Evolutionary conservation across 2,113 vertebrate genomes (phyloP).

Genomic region (Mandrillus leucophaeus): DNA sequence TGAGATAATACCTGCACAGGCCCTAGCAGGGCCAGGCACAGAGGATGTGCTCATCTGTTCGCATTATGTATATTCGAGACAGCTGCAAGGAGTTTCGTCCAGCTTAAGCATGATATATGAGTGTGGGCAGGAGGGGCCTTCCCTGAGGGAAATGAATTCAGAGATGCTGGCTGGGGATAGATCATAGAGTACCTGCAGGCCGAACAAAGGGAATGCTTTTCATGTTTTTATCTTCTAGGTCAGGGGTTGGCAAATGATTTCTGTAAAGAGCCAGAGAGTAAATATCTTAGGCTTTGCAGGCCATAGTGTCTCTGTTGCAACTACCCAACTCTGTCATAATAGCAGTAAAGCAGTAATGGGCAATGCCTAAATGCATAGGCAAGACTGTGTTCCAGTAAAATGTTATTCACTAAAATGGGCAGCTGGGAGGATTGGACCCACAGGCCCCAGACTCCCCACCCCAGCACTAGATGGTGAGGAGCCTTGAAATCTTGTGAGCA

Average conservation of each 20-base stretch:
- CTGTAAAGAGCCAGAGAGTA: neutral
- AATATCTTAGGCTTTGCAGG: neutral
- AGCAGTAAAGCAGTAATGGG: neutral
- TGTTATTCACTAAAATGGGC: neutral
- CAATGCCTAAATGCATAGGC: neutral
- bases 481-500: neutral
- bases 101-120: accelerated
- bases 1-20: neutral
- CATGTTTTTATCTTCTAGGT: neutral
- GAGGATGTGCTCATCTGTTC: neutral
- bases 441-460: neutral
- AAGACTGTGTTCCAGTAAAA: neutral
- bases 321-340: neutral
- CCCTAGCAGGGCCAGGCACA: neutral
- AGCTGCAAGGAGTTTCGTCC: neutral
- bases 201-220: neutral
- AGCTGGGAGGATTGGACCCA: neutral
- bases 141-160: neutral
- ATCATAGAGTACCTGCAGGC: neutral
- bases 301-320: neutral
- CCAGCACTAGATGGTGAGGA: neutral
- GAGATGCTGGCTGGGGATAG: neutral
- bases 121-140: no score
- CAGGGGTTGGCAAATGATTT: neutral
- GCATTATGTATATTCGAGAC: neutral